Conservation (phyloP, 2,113 vertebrate genomes). For the Oreochromis aureus region DNA sequence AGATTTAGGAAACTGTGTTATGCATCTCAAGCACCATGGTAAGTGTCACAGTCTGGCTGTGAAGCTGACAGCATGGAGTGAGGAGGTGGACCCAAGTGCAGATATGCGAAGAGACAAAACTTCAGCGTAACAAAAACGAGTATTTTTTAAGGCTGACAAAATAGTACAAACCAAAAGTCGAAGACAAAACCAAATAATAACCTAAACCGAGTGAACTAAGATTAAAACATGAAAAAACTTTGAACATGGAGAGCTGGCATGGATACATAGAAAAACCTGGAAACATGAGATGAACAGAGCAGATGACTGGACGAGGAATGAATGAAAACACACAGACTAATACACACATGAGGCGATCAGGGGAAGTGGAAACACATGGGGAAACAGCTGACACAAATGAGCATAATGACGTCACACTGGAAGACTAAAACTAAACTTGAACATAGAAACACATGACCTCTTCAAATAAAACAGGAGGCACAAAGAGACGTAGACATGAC, state of each 20-base stretch:
- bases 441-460: background rate
- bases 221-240: background rate
- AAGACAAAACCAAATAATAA: background rate
- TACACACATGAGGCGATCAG: background rate
- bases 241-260: background rate
- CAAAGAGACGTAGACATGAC: background rate
- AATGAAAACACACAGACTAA: background rate
- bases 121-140: background rate
- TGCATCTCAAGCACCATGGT: background rate
- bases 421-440: background rate
- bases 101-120: background rate
- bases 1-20: background rate
- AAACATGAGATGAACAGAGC: background rate
- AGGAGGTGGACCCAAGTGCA: background rate
- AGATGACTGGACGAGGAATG: fast-evolving
- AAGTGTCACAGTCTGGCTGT: background rate
- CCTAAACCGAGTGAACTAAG: background rate
- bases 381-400: background rate
- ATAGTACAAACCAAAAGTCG: background rate
- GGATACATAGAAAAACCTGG: background rate
- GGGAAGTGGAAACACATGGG: background rate
- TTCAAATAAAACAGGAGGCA: background rate
- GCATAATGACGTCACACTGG: background rate
- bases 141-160: background rate
- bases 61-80: background rate